Evolutionary conservation across 2,113 vertebrate genomes (phyloP), one percentile per base, ranked within the genome.

Genomic region (Chaetops frenatus): DNA sequence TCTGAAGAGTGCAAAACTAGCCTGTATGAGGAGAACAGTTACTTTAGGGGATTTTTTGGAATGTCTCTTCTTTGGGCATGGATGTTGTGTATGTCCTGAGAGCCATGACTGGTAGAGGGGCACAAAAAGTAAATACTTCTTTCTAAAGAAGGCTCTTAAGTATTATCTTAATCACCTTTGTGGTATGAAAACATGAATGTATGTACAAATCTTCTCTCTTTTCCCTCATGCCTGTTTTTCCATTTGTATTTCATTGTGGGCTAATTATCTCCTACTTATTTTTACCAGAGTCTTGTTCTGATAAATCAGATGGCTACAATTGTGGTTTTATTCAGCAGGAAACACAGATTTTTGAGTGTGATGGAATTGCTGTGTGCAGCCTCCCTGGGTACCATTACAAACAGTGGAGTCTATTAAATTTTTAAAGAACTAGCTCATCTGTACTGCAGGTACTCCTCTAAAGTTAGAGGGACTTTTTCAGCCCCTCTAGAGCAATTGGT

Each of bases 261-360:
- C 47, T 44, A 36, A 40, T 77, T 73, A 28, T 29, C 21, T 92
- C 54, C 14, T 88, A 3, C 6, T 73, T 80, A 6, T 1, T 7
- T 77, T 42, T 27, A 36, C 35, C 25, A 18, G 24, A 74, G 9
- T 54, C 47, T 65, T 70, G 14, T 60, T 72, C 20, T 54, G 21
- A 58, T 65, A 24, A 24, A 29, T 57, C 0, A 0, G n/a, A 11
- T 48, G 36, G 36, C 31, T 69, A 10, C 2, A 0, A 2, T 2
- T 29, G 28, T 80, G 64, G 12, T 85, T 66, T 69, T 36, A 45
- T 35, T 29, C 77, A 27, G 31, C 6, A 18, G 22, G 78, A 48
- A 69, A 65, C 21, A 64, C 3, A 19, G 2, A 33, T 20, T 42
- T 79, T 64, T 60, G 33, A 60, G 40, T 85, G 31, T 64, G 62